These are phyloP conservation scores for Electrona antarctica DNA, from an alignment of 2,113 vertebrate genomes.

Conservation along the genomic window DNA sequence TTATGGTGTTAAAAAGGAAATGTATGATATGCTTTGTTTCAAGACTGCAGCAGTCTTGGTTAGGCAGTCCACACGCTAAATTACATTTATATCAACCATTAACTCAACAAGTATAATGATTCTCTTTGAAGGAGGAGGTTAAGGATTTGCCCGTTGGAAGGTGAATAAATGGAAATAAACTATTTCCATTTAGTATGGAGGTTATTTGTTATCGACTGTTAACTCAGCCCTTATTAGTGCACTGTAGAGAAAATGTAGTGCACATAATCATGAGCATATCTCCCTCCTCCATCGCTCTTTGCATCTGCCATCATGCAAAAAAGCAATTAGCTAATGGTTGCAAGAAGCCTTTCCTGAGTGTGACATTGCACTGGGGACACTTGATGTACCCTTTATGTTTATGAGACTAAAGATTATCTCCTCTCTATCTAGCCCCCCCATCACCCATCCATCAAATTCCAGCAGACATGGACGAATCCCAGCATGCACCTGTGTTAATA, in stretches of 20 bases:
- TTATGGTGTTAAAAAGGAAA: too few relatives aligned
- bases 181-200: neutral
- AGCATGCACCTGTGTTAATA: constrained; percentile 17
- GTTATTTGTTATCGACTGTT: neutral
- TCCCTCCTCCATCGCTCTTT: neutral
- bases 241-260: neutral
- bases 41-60: too few relatives aligned
- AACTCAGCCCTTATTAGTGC: neutral
- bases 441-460: neutral
- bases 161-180: constrained; percentile 25
- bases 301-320: neutral
- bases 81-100: constrained; percentile 8
- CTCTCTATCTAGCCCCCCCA: too few relatives aligned
- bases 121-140: constrained; percentile 50
- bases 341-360: constrained; percentile 2
- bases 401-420: too few relatives aligned
- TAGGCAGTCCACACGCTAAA: too few relatives aligned
- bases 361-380: neutral
- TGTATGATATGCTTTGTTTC: too few relatives aligned
- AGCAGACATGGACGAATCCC: neutral
- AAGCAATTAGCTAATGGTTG: constrained; percentile 42
- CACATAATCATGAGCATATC: neutral
- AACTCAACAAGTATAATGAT: constrained; percentile 34
- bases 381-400: too few relatives aligned
- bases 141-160: constrained; percentile 23